These are phyloP conservation scores for Aegotheles bennettii DNA, from an alignment of 2,113 vertebrate genomes.

Conservation along the genomic window DNA sequence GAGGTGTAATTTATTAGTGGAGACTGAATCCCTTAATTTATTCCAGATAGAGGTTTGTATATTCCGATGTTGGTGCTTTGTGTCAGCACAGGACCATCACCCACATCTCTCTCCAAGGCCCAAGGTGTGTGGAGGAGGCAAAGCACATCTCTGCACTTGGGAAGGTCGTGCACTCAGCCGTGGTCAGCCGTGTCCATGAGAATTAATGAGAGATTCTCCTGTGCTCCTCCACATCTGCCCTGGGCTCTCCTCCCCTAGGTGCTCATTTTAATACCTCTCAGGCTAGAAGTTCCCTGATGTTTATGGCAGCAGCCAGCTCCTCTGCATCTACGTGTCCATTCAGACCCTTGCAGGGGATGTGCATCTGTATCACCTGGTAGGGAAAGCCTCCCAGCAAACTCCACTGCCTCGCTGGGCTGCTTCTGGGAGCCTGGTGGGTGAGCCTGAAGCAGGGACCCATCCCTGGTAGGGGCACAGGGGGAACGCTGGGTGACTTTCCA, in stretches of 20 bases:
- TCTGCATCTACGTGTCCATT: background rate
- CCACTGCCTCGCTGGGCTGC: background rate
- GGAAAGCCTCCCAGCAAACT: background rate
- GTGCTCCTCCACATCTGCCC: background rate
- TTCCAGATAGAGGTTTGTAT: background rate
- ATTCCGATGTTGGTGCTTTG: background rate
- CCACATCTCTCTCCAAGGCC: background rate
- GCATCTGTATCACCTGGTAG: fast-evolving
- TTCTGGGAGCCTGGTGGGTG: background rate
- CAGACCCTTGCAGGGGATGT: background rate
- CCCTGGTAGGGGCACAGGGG: background rate
- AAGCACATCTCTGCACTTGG: background rate
- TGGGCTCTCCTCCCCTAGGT: background rate
- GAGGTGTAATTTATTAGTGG: slow-evolving; percentile 28
- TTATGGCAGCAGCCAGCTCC: background rate
- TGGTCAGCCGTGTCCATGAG: background rate
- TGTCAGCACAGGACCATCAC: background rate
- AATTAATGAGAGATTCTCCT: background rate
- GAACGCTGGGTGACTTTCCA: background rate
- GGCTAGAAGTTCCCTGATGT: background rate
- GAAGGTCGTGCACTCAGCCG: background rate
- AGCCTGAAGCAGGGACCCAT: background rate
- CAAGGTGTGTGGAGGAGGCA: background rate
- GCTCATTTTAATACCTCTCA: background rate
- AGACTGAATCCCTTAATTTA: background rate